Evolutionary conservation across 2,888 invertebrate species (phyloP).

Genomic region (Neria commutata): DNA sequence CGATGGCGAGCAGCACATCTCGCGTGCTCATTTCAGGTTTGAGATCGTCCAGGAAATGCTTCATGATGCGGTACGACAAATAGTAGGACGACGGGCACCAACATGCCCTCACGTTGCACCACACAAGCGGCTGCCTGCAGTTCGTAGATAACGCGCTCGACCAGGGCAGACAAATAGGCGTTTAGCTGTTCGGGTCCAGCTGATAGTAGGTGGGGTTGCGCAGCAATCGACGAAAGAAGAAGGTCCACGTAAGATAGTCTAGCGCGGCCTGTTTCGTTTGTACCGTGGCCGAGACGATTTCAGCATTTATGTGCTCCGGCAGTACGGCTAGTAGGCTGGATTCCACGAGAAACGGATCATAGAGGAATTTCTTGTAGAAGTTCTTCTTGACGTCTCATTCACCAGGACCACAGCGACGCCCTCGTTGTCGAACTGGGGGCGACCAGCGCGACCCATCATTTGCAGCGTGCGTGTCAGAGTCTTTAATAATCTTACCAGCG

Average conservation of each 20-base stretch:
- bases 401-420: conserved; percentile 88
- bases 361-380: conserved; percentile 98
- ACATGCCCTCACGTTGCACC: conserved; percentile 68
- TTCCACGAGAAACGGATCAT: conserved; percentile 99
- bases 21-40: conserved; percentile 70
- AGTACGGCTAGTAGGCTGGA: conserved; percentile 89
- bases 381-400: conserved; percentile 97
- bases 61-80: conserved; percentile 88
- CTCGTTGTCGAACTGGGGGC: conserved; percentile 95
- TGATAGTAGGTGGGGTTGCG: conserved; percentile 93
- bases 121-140: conserved; percentile 80
- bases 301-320: conserved; percentile 97
- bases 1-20: conserved; percentile 78
- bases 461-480: too few species aligned
- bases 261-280: conserved; percentile 88
- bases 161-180: conserved; percentile 78
- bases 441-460: conserved; percentile 99
- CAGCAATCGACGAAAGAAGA: conserved; percentile 90
- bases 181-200: conserved; percentile 73
- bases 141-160: conserved; percentile 77
- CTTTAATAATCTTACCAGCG: too few species aligned
- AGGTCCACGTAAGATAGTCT: conserved; percentile 98
- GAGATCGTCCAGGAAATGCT: conserved; percentile 77
- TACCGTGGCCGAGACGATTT: conserved; percentile 95
- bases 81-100: conserved; percentile 88